These are phyloP conservation scores for Patella caerulea DNA, from an alignment of 2,888 invertebrate species.

Conservation along the genomic window DNA sequence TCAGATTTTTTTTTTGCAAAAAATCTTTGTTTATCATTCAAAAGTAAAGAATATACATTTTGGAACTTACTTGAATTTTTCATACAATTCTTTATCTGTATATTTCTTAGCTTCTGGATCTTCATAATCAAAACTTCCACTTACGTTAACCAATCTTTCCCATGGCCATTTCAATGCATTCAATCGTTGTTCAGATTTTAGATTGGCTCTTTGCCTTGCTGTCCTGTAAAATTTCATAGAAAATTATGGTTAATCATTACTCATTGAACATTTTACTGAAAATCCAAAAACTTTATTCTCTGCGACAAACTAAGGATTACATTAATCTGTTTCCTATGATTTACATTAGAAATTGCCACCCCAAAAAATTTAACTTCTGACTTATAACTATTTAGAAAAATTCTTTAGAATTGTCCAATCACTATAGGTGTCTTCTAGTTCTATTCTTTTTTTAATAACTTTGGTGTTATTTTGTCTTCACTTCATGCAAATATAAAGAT, in stretches of 20 bases:
- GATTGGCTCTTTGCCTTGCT: slow-evolving; percentile 63
- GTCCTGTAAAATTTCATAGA: slow-evolving; percentile 33
- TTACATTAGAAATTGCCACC: background rate
- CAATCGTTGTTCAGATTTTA: slow-evolving; percentile 59
- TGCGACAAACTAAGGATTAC: no score
- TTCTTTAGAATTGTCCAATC: no score
- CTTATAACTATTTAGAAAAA: no score
- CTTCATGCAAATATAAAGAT: no score
- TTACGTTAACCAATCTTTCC: slow-evolving; percentile 66
- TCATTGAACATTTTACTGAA: background rate
- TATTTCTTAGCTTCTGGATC: slow-evolving; percentile 58
- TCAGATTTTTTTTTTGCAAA: no score
- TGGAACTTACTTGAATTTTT: slow-evolving; percentile 61
- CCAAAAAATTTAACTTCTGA: no score
- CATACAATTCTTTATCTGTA: slow-evolving; percentile 62
- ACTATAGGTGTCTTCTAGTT: no score
- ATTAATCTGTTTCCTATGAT: no score
- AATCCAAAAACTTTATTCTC: background rate
- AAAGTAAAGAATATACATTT: no score
- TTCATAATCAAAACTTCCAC: slow-evolving; percentile 52
- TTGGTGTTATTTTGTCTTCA: no score
- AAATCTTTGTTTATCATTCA: no score
- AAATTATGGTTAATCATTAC: background rate
- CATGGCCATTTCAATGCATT: slow-evolving; percentile 69
- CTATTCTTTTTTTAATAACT: no score